These are phyloP conservation scores for Lepidurus apus DNA, from an alignment of 1,140 invertebrate genomes.

Conservation along the genomic window DNA sequence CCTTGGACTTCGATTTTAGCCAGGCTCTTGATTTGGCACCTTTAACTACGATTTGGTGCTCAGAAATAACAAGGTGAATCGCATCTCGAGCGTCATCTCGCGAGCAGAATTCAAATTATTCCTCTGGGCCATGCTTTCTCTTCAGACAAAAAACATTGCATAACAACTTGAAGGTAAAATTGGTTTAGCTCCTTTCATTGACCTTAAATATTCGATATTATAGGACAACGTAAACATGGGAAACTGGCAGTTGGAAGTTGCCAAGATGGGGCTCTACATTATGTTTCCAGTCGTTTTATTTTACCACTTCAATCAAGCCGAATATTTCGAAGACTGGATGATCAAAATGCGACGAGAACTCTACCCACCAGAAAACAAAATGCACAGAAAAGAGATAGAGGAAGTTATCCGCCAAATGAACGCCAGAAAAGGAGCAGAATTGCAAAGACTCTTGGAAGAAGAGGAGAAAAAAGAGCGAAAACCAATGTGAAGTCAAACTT, in stretches of 20 bases:
- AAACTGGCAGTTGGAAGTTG: conserved; percentile 71
- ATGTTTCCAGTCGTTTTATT: conserved; percentile 75
- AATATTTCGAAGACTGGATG: conserved; percentile 73
- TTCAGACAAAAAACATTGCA: too few species aligned
- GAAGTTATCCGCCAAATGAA: conserved; percentile 54
- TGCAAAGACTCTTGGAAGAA: conserved; percentile 46
- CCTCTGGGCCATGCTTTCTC: background rate
- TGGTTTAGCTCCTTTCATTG: too few species aligned
- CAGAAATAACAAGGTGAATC: background rate
- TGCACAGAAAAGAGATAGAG: conserved; percentile 52
- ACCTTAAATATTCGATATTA: too few species aligned
- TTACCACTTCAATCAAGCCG: conserved; percentile 77
- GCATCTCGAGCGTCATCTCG: background rate
- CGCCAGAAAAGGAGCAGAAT: conserved; percentile 48
- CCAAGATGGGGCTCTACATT: conserved; percentile 76
- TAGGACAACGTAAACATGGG: conserved; percentile 54
- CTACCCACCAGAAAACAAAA: conserved; percentile 61
- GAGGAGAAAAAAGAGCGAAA: conserved; percentile 41
- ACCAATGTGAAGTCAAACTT: background rate
- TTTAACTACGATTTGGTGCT: conserved; percentile 1
- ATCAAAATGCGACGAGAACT: conserved; percentile 60
- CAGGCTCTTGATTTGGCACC: background rate
- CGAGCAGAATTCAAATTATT: background rate
- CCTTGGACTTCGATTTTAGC: background rate
- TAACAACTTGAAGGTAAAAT: too few species aligned